phyloP scores from a whole-genome alignment of 2,888 invertebrate species.

The Poecilus cupreus region DNA sequence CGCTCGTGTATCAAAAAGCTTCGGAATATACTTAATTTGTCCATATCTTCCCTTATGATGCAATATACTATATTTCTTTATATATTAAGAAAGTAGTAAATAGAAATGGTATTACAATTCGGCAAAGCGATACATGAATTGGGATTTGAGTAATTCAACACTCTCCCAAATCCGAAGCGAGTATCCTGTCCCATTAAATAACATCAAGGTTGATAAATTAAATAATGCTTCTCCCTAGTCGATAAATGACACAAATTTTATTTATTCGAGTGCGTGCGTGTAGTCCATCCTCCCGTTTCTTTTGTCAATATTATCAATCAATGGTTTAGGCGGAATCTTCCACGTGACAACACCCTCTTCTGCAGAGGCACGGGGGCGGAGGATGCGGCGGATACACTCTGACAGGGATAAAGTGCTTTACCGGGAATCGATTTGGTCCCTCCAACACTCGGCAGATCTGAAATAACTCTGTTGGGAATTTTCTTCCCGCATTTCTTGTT shows the following conservation, averaged over 20 bases:
- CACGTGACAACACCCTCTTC: conserved; percentile 50
- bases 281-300: conserved; percentile 29
- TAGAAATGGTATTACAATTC: too few species aligned
- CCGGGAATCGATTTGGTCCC: conserved; percentile 54
- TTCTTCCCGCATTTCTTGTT: conserved; percentile 46
- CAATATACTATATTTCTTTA: too few species aligned
- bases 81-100: too few species aligned
- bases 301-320: conserved; percentile 55
- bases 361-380: neutral
- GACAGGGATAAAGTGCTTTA: conserved; percentile 58
- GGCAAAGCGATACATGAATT: too few species aligned
- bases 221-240: conserved; percentile 25
- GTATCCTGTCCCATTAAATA: neutral
- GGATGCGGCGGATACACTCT: conserved; percentile 33
- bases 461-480: conserved; percentile 59
- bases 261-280: conserved; percentile 25
- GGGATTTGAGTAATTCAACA: neutral
- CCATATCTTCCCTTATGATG: too few species aligned
- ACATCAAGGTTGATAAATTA: neutral
- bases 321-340: conserved; percentile 55
- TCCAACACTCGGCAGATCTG: conserved; percentile 26
- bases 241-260: conserved; percentile 32
- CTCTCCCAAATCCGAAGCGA: neutral
- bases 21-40: too few species aligned
- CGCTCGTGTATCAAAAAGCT: too few species aligned